Base-by-base conservation (phyloP, 1,140 invertebrate species). In the Lanistes nyassanus region DNA sequence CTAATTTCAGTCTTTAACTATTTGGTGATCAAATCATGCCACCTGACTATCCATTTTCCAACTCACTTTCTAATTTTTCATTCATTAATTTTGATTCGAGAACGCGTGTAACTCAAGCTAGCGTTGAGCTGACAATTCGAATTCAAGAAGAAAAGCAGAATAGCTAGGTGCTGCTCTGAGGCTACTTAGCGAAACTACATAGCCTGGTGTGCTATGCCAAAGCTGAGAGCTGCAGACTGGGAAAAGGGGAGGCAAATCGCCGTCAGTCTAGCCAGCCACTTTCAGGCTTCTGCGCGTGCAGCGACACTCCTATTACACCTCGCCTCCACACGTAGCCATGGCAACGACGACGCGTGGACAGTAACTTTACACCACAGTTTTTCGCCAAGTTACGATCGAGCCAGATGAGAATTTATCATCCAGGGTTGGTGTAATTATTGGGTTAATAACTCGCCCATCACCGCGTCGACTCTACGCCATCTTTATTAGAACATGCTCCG, bases 261-360 rank as follows among this genome's bases (percentile, higher is more conserved):
- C 56, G 56, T 9, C 56, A 60, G 23, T 51, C 60, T 51, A 66
- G 64, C 51, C 39, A 64, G 64, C 36, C 60, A 75, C 60, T 75
- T 58, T 68, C 66, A 31, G 64, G 42, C 51, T 64, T 39, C n/a
- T n/a, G 58, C 64, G 26, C 42, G 16, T 65, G 51, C 68, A 76
- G 68, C 68, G 74, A 76, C 74, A 69, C 74, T n/a, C 74, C 74
- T 62, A 76, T 76, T 71, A 76, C 55, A 56, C 75, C 36, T 13
- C n/a, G 51, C 34, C 60, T 42, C 36, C n/a, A 36, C 21, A 39
- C 36, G 67, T 76, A 39, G 67, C 75, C 47, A 62, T 64, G 68
- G 75, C 51, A 47, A 60, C 56, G 56, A 60, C 56, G 56, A 60
- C 29, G 56, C 29, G n/a, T 11, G 56, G n/a, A 11, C n/a, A 60